Evolutionary conservation across 1,140 invertebrate genomes (phyloP).

Genomic region (Octopus bimaculoides): DNA sequence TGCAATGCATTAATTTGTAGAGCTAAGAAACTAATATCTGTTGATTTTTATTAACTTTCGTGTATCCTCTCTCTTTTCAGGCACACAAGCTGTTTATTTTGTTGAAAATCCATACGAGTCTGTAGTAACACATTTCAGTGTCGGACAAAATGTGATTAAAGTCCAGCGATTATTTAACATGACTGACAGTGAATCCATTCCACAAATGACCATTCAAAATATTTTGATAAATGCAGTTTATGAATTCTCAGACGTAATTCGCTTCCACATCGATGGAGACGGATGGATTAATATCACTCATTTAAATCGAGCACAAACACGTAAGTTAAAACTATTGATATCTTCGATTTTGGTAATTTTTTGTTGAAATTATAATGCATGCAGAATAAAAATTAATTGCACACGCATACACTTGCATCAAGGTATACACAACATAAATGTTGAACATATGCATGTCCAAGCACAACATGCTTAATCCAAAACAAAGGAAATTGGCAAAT

Average conservation of each 20-base stretch:
- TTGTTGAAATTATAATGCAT: too few species aligned
- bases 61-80: neutral
- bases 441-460: too few species aligned
- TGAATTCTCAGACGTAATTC: neutral
- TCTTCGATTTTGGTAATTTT: too few species aligned
- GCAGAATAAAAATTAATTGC: too few species aligned
- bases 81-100: neutral
- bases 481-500: too few species aligned
- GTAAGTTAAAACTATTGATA: too few species aligned
- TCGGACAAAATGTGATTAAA: neutral
- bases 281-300: neutral
- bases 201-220: neutral
- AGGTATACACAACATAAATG: too few species aligned
- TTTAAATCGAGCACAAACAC: too few species aligned
- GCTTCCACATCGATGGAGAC: neutral
- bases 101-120: slow-evolving; percentile 3
- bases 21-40: neutral
- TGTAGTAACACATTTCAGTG: neutral
- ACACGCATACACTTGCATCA: too few species aligned
- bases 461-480: too few species aligned
- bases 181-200: neutral
- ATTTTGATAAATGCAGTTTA: too few species aligned
- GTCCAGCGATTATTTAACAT: neutral
- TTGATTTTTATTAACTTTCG: neutral
- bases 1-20: neutral